Evolutionary conservation across 1,140 invertebrate genomes (phyloP).

Genomic region (Scaptomyza pallida): DNA sequence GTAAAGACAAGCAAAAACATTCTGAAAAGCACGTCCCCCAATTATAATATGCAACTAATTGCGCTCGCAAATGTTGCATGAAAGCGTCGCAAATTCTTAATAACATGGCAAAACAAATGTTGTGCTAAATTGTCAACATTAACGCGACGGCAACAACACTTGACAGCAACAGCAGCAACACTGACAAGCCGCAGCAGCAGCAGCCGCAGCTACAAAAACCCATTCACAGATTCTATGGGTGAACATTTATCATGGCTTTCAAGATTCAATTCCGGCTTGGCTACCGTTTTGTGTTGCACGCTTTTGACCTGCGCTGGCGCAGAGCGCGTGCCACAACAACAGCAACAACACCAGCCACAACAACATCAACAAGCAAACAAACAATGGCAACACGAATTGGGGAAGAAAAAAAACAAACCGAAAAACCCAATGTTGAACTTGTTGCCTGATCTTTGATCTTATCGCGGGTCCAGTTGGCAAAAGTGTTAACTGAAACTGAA

Average conservation of each 20-base stretch:
- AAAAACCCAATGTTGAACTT: conserved; percentile 35
- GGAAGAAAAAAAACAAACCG: conserved; percentile 1
- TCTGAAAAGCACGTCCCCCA: conserved; percentile 58
- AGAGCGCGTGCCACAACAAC: conserved; percentile 52
- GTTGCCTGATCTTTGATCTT: conserved; percentile 70
- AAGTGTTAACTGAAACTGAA: conserved; percentile 60
- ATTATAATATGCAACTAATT: conserved; percentile 80
- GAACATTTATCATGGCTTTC: conserved; percentile 40
- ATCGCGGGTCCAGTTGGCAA: conserved; percentile 51
- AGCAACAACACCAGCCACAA: conserved; percentile 28
- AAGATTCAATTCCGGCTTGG: conserved; percentile 31
- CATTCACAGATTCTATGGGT: conserved; percentile 30
- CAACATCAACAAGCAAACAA: conserved; percentile 26
- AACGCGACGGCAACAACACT: conserved; percentile 19
- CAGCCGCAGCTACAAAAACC: conserved; percentile 6
- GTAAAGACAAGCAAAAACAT: conserved; percentile 24
- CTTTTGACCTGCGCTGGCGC: conserved; percentile 72
- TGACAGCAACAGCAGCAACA: conserved; percentile 9
- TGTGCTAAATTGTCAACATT: conserved; percentile 82
- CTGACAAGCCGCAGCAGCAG: not conserved
- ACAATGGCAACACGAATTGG: conserved; percentile 58
- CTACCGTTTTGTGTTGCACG: conserved; percentile 69
- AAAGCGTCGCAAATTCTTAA: conserved; percentile 72
- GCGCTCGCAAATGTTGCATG: conserved; percentile 64
- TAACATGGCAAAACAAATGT: conserved; percentile 70